phyloP scores from a whole-genome alignment of 2,888 invertebrate species.

The Drosophila kokeensis region DNA sequence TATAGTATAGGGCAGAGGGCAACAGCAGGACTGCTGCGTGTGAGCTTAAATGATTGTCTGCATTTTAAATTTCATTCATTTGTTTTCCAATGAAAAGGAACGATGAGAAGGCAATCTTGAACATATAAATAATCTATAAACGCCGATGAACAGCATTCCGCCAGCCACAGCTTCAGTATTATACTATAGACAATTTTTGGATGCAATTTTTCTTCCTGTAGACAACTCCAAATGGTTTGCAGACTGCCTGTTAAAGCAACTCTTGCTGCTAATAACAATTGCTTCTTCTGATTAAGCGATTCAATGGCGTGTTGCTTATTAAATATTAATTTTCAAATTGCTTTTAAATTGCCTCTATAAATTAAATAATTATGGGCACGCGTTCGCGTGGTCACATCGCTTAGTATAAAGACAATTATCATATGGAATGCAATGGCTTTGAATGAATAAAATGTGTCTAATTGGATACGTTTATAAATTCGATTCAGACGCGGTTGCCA shows the following conservation, averaged over 20 bases:
- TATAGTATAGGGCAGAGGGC: not conserved
- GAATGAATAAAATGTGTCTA: not conserved
- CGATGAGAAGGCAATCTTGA: not conserved
- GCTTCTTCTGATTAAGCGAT: not conserved
- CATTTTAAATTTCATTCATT: not conserved
- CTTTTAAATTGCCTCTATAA: not conserved
- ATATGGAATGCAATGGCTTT: not conserved
- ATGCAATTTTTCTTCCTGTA: not conserved
- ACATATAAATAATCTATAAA: not conserved
- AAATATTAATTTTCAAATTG: not conserved
- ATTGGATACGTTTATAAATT: not conserved
- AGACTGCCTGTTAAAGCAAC: not conserved
- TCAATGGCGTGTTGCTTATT: not conserved
- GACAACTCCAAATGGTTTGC: not conserved
- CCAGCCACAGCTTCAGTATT: not conserved
- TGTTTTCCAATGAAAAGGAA: not conserved
- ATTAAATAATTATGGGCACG: slow-evolving; percentile 19
- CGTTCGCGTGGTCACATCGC: slow-evolving; percentile 1
- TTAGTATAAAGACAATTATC: slow-evolving; percentile 5
- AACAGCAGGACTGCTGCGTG: not conserved
- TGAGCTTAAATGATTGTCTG: not conserved
- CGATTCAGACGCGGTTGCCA: not conserved
- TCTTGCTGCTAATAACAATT: not conserved
- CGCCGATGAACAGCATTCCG: not conserved
- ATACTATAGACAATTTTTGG: not conserved